These are phyloP conservation scores for Ferrisia virgata DNA, from an alignment of 2,888 invertebrate genomes.

Conservation along the genomic window DNA sequence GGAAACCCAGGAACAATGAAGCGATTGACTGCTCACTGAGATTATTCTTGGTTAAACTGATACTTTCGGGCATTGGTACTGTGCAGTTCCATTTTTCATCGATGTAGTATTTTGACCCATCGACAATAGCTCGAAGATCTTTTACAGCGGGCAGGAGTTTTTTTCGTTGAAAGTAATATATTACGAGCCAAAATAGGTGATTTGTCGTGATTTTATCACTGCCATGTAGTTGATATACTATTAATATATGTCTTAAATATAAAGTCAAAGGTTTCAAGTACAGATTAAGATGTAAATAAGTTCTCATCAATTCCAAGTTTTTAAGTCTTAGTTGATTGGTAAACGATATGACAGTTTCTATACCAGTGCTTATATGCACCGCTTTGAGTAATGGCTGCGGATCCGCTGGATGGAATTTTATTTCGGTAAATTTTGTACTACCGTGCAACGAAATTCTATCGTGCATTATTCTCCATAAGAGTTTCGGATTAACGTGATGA, in stretches of 20 bases:
- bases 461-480: too few species aligned
- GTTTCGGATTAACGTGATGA: too few species aligned
- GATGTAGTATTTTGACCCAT: too few species aligned
- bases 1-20: not conserved
- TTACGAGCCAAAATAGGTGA: constrained; percentile 17
- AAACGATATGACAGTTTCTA: not conserved
- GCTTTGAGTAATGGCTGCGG: not conserved
- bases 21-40: not conserved
- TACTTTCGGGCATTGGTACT: not conserved
- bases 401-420: not conserved
- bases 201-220: not conserved
- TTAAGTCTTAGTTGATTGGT: not conserved
- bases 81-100: not conserved
- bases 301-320: not conserved
- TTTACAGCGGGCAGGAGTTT: not conserved
- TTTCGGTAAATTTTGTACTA: too few species aligned
- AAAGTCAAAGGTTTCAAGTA: not conserved
- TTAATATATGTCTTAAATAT: not conserved
- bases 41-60: not conserved
- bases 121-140: not conserved
- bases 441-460: too few species aligned
- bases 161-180: not conserved
- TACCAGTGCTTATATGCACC: not conserved
- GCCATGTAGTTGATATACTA: not conserved
- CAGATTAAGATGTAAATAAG: not conserved